phyloP scores from a whole-genome alignment of 1,140 invertebrate species.

The Polypedilum pembai region DNA sequence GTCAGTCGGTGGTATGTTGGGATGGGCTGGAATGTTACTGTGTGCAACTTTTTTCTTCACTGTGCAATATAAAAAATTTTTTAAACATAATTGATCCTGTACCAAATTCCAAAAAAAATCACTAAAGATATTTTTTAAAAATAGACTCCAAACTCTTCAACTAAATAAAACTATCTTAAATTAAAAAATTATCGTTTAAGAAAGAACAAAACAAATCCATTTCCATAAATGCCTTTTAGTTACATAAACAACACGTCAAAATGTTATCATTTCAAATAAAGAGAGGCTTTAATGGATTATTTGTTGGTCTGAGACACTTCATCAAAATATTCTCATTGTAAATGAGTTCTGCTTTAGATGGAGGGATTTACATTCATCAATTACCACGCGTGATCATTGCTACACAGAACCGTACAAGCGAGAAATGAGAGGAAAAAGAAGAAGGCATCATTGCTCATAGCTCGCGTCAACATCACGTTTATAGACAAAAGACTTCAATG shows the following conservation, averaged over 20 bases:
- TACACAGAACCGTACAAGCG: too few species aligned
- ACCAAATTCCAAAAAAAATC: background rate
- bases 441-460: background rate
- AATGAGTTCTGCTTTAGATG: background rate
- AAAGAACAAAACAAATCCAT: background rate
- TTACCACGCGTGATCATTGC: background rate
- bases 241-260: slow-evolving; percentile 23
- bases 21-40: too few species aligned
- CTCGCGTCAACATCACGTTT: slow-evolving; percentile 15
- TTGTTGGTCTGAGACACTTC: slow-evolving; percentile 5
- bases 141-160: background rate
- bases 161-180: background rate
- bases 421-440: background rate
- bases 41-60: too few species aligned
- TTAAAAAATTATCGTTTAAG: background rate
- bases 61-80: background rate
- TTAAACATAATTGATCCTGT: background rate
- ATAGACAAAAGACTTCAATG: slow-evolving; percentile 18
- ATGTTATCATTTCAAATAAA: slow-evolving; percentile 19
- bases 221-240: background rate
- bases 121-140: too few species aligned
- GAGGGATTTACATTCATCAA: slow-evolving; percentile 8
- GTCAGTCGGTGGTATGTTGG: too few species aligned
- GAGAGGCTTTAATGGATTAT: slow-evolving; percentile 19
- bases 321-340: slow-evolving; percentile 22